phyloP scores from a whole-genome alignment of 2,113 vertebrate species.

The Labrus mixtus region DNA sequence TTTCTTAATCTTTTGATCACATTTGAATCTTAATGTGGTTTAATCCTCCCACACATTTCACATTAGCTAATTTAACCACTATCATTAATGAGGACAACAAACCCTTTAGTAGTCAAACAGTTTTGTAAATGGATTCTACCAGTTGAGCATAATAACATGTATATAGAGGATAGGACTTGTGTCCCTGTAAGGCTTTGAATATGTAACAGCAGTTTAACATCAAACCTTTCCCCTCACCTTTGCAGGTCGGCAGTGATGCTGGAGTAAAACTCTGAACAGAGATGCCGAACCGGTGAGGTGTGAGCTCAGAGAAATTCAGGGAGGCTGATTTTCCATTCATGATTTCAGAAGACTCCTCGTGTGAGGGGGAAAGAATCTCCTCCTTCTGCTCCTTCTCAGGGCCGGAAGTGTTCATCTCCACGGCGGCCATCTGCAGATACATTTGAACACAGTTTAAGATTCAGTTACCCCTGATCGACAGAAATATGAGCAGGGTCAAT shows the following conservation, averaged over 20 bases:
- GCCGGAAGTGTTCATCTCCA: constrained; percentile 9
- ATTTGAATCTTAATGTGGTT: neutral
- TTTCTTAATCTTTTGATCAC: neutral
- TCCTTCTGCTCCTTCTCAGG: constrained; percentile 21
- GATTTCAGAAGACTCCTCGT: neutral
- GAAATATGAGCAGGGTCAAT: neutral
- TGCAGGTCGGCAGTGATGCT: constrained; percentile 42
- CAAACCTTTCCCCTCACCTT: constrained; percentile 69
- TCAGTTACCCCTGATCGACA: neutral
- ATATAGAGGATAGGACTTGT: neutral
- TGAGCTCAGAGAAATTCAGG: constrained; percentile 73
- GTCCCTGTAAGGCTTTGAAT: neutral
- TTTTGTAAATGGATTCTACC: neutral
- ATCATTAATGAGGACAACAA: neutral
- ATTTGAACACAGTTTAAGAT: neutral
- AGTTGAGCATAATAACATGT: neutral
- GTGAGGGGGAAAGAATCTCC: neutral
- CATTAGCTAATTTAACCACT: too few species aligned
- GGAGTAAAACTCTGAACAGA: constrained; percentile 77
- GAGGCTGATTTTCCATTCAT: constrained; percentile 14
- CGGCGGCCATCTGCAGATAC: constrained; percentile 46
- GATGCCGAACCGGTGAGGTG: constrained; percentile 79
- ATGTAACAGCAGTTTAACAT: neutral
- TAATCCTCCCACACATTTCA: too few species aligned
- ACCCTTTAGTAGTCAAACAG: neutral